phyloP scores from a whole-genome alignment of 1,140 invertebrate genomes.

The Carposina sasakii region DNA sequence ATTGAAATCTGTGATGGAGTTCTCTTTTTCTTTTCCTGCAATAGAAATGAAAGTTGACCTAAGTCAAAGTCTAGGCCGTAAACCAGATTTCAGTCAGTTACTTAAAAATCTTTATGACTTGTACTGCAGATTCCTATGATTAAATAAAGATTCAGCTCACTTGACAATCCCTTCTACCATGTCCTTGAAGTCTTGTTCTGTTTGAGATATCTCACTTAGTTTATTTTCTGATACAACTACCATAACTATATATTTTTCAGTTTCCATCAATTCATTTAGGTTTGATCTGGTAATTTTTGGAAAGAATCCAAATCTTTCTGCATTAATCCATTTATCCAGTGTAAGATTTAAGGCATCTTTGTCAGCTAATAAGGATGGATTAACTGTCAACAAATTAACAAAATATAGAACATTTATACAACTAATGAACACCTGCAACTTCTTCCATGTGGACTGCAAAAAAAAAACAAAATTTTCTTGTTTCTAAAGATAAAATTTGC shows the following conservation, averaged over 20 bases:
- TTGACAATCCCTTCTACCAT: slow-evolving; percentile 88
- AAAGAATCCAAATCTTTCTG: slow-evolving; percentile 92
- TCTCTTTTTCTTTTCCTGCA: slow-evolving; percentile 80
- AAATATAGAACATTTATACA: too few species aligned
- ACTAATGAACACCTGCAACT: too few species aligned
- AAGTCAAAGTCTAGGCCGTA: not conserved
- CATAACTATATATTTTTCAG: slow-evolving; percentile 90
- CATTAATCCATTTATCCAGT: slow-evolving; percentile 89
- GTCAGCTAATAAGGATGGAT: slow-evolving; percentile 67
- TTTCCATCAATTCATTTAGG: slow-evolving; percentile 86
- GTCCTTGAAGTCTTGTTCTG: slow-evolving; percentile 88
- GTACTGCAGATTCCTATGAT: not conserved
- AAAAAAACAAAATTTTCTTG: too few species aligned
- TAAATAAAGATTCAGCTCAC: slow-evolving; percentile 29
- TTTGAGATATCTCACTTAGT: slow-evolving; percentile 83
- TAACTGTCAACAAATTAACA: slow-evolving; percentile 54
- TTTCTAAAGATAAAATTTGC: too few species aligned
- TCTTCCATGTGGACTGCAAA: too few species aligned
- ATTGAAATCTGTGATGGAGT: slow-evolving; percentile 90
- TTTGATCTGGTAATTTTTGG: slow-evolving; percentile 89
- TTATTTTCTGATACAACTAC: slow-evolving; percentile 92
- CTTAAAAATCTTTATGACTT: not conserved
- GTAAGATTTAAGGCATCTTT: slow-evolving; percentile 76
- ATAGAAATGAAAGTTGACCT: slow-evolving; percentile 7
- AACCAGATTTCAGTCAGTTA: not conserved